Base-by-base conservation (phyloP, 2,888 invertebrate species). In the Melolontha melolontha region DNA sequence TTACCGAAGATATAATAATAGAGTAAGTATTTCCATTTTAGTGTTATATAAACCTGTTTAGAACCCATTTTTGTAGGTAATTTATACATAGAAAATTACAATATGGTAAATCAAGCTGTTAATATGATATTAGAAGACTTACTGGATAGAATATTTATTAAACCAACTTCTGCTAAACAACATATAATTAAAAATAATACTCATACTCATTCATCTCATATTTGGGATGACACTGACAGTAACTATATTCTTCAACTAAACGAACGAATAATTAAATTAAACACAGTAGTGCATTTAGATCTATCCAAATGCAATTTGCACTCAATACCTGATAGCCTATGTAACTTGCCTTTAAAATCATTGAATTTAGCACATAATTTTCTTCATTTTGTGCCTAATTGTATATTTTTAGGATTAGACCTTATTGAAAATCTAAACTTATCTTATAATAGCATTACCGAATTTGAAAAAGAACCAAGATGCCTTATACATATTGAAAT, bases 401-500 rank as follows among this genome's bases (percentile, higher is more conserved):
- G 50, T 40, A 10, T 66, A 40, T 29, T 50, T 12, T 49, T 11
- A 8, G 59, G 57, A 2, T 51, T 66, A 59, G 50, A 40, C 14
- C 29, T 11, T 10, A 8, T 66, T 17, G 59, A 59, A 42, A 27
- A 49, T 11, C 47, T 66, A 12, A 50, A 50, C 41, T 40, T 66
- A 49, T 66, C 59, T 2, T n/a, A 51, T 11, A 66, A 66, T 40
- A 27, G 27, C 6, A 66, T 66, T 17, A 17, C 27, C 17, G 59
- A 66, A 16, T 66, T 66, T 42, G 66, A 66, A 27, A 16, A 11
- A 5, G 59, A 66, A 50, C 66, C 66, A 29, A 40, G 50, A 50
- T 59, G 66, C 50, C 41, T 41, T 27, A 5, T 27, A 27, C 49
- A 59, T 40, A 41, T 66, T 7, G 59, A 41, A 49, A 40, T 50